Percentiles rank a stretch among this genome's conserved stretches.
phyloP scores from a whole-genome alignment of 2,797 vertebrate genomes.

The Enteromius paludinosus region DNA sequence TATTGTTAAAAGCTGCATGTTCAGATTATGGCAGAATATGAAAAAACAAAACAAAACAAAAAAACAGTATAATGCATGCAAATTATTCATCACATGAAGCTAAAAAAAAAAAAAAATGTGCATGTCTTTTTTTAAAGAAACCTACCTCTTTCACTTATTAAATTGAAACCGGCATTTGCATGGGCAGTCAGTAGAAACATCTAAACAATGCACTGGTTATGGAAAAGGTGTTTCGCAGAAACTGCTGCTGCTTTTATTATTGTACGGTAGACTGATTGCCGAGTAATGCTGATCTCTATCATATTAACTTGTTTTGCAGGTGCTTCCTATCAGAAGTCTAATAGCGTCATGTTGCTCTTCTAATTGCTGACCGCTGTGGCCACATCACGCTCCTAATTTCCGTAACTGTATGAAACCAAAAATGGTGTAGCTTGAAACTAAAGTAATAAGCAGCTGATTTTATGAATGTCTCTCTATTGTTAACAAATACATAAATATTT shows the following conservation, averaged over 20 bases:
- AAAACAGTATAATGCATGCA: neutral
- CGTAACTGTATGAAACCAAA: constrained; percentile 74
- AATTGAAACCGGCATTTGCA: neutral
- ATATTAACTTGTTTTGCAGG: constrained; percentile 52
- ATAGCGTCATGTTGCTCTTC: constrained; percentile 59
- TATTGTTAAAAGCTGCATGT: neutral
- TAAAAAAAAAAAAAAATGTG: too few species aligned
- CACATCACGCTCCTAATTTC: constrained; percentile 74
- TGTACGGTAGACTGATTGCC: constrained; percentile 4
- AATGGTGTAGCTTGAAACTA: constrained; percentile 69
- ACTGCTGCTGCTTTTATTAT: neutral
- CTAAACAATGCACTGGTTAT: neutral
- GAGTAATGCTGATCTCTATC: constrained; percentile 13
- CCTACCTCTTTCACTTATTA: neutral
- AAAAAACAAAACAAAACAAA: too few species aligned
- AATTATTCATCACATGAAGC: neutral
- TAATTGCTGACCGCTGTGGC: constrained; percentile 74
- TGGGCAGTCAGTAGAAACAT: neutral
- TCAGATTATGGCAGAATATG: constrained; percentile 6
- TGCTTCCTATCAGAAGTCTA: constrained; percentile 55
- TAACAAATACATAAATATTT: constrained; percentile 13
- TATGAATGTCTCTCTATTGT: constrained; percentile 52
- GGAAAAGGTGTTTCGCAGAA: neutral
- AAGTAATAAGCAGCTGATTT: constrained; percentile 68
- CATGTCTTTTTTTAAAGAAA: neutral